Evolutionary conservation across 2,888 invertebrate genomes (phyloP), one percentile per base, ranked within the genome.

Genomic region (Oxystoma pomonae): DNA sequence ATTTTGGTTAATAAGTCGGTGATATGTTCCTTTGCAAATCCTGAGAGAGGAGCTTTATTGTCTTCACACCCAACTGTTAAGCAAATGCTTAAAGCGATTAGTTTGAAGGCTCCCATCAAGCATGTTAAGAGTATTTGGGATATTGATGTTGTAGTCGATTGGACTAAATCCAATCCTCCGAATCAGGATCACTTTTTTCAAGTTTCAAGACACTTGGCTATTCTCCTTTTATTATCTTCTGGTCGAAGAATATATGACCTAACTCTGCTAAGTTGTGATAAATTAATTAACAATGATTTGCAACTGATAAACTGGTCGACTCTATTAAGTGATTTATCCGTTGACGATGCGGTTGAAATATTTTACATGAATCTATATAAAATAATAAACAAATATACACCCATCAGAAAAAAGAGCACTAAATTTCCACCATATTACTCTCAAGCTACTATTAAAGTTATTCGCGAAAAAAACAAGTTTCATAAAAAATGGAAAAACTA

Each of bases 191-290:
- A 63, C 53, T 16, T 67, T 1, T 67, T 66, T 35, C 17, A 65
- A 51, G 55, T 70, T 12, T 61, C 69, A 20, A 58, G 68, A 5
- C 61, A 62, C 21, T 51, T 58, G n/a, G 56, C 66, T 70, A 35
- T 12, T 35, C 3, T 35, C 12, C 35, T 35, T 35, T 35, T 35
- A 35, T 35, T 35, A 17, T 65, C 67, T 7, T 66, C 68, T 1
- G 70, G 71, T 20, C 59, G 69, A 59, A 64, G 71, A 56, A 17
- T 68, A 35, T 61, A 63, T 61, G 63, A 71, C 57, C 51, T 61
- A 51, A 59, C 69, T 56, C 57, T 68, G 17, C 20, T 69, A n/a
- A n/a, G n/a, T n/a, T n/a, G n/a, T n/a, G n/a, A n/a, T n/a, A n/a
- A n/a, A n/a, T n/a, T n/a, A n/a, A n/a, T n/a, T n/a, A n/a, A n/a